Evolutionary conservation across 2,888 invertebrate genomes (phyloP), one percentile per base, ranked within the genome.

Genomic region (Dendrolimus houi): DNA sequence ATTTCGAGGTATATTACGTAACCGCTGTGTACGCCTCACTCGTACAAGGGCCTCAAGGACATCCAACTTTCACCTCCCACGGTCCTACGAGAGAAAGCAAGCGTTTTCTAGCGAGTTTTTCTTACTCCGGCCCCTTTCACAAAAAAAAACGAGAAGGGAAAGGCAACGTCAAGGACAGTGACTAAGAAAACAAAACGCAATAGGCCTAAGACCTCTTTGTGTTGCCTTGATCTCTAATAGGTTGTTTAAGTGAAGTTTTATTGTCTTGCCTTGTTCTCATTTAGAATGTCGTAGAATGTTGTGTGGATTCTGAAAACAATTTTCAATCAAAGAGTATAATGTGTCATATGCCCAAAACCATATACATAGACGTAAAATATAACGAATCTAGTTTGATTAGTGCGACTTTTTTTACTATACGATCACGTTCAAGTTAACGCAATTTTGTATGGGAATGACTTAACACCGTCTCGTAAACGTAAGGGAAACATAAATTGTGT

Each of bases 61-160:
- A 81, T 71, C 68, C 63, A 72, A 83, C 88, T 87, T 87, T 87
- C 88, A 85, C 87, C 85, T 77, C 80, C 75, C 79, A 79, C 81
- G 69, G 72, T 75, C 74, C 72, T 70, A 71, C 56, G 73, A 81
- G 82, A 82, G 87, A 87, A 87, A 87, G 82, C 78, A 65, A 61
- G 66, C 60, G 62, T 70, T 69, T 68, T 74, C 68, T 64, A 65
- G 68, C 71, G 64, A 64, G 72, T 70, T 74, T 79, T 79, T 71
- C 67, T 66, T 78, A 71, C 69, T 72, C 68, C 69, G 75, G 71
- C 72, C 76, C 64, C 72, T 74, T 76, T 79, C 64, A 62, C 60
- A 59, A 58, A 58, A 61, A 58, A 61, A 60, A 69, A 64, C 58
- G 62, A 61, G 64, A 64, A 63, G 64, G 58, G 61, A 64, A 54